phyloP scores from a whole-genome alignment of 53 echinoderm and acorn worm species.

The Antedon mediterranea region DNA sequence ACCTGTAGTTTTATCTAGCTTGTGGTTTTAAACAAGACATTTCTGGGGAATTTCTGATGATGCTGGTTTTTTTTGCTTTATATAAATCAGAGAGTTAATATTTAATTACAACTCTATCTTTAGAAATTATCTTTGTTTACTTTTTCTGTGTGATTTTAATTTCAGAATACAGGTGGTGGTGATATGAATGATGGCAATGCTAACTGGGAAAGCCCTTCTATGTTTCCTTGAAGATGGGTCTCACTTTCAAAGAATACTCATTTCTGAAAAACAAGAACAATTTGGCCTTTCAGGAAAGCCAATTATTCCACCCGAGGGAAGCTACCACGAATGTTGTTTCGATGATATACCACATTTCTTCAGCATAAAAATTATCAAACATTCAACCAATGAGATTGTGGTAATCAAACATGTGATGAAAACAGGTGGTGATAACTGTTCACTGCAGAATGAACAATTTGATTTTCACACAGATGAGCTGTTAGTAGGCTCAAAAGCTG shows the following conservation, averaged over 20 bases:
- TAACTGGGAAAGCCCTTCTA: conserved; percentile 18
- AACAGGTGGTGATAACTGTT: conserved; percentile 48
- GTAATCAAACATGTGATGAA: conserved; percentile 42
- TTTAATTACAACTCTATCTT: too few species aligned
- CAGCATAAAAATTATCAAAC: conserved; percentile 33
- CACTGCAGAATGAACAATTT: conserved; percentile 29
- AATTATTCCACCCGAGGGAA: conserved; percentile 18
- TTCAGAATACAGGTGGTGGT: too few species aligned
- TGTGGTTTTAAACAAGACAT: too few species aligned
- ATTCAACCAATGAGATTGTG: conserved; percentile 15
- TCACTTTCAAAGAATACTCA: conserved; percentile 41
- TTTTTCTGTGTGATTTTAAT: too few species aligned
- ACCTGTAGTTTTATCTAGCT: too few species aligned
- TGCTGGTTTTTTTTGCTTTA: too few species aligned
- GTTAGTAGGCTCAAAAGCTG: conserved; percentile 29
- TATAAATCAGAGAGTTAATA: too few species aligned
- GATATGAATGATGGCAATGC: not conserved
- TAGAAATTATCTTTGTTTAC: too few species aligned
- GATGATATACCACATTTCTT: conserved; percentile 52
- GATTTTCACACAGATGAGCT: conserved; percentile 50
- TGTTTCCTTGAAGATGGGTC: conserved; percentile 33
- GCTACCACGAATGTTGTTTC: conserved; percentile 59
- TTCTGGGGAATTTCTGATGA: too few species aligned
- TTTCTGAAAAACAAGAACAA: conserved; percentile 23
- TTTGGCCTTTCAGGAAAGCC: conserved; percentile 45